A percentile compares a stretch with the other conserved stretches of the same genome.
Conservation (phyloP, 1,140 invertebrate species). For the Anoplophora glabripennis region DNA sequence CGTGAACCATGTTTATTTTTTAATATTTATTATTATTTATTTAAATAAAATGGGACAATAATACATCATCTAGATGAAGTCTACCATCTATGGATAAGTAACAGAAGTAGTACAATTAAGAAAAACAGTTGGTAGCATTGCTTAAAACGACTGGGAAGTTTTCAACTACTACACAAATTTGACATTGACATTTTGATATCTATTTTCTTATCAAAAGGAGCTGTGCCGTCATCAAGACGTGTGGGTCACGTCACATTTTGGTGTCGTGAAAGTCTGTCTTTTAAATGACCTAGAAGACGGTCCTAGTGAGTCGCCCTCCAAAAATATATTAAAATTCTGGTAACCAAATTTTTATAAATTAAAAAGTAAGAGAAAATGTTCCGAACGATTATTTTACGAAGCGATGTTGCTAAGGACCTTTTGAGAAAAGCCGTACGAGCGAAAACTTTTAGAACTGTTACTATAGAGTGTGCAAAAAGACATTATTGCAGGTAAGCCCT, state of each 20-base stretch:
- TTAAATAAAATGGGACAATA: too few species aligned
- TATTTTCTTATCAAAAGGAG: too few species aligned
- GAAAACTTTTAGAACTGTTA: constrained; percentile 59
- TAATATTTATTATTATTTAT: too few species aligned
- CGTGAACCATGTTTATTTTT: too few species aligned
- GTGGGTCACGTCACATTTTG: constrained; percentile 1
- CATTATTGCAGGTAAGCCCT: constrained; percentile 56
- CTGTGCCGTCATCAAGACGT: too few species aligned
- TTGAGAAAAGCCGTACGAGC: constrained; percentile 56
- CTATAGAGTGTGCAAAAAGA: constrained; percentile 59
- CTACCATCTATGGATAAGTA: not conserved
- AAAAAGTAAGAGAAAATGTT: constrained; percentile 53
- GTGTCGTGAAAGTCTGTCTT: constrained; percentile 38
- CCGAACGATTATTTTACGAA: constrained; percentile 64
- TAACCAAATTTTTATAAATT: constrained; percentile 1
- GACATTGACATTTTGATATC: too few species aligned
- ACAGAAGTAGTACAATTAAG: not conserved
- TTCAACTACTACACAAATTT: too few species aligned
- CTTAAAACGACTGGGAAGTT: too few species aligned
- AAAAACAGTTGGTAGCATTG: not conserved
- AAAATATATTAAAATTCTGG: not conserved
- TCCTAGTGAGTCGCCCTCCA: constrained; percentile 31
- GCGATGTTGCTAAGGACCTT: constrained; percentile 59
- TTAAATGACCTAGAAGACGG: constrained; percentile 42
- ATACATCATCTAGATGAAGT: not conserved